Base-by-base conservation (phyloP, 2,113 vertebrate genomes). In the Sarotherodon lohbergeri region DNA sequence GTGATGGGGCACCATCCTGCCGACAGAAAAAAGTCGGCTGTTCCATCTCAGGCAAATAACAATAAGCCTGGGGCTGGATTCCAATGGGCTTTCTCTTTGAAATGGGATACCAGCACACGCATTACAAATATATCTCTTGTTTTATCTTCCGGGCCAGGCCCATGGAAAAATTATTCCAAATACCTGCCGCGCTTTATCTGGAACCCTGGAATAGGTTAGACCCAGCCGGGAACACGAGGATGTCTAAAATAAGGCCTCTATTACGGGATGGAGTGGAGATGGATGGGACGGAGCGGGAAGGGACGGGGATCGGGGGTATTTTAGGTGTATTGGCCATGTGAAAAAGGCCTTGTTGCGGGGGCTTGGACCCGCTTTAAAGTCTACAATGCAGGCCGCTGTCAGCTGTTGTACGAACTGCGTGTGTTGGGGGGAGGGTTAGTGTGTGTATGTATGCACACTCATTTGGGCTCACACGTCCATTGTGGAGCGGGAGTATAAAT, bases 121-220 rank as follows among this genome's bases (percentile, higher is more conserved):
- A 93, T 95, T 95, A 94, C 94, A 95, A 95, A 96, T 96, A 96
- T 95, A 96, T 96, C 96, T 96, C 91, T 93, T 94, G 95, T 96
- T 95, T 95, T 95, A 96, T 96, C 96, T 96, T 95, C 92, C 91
- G 88, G 94, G 94, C 94, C 94, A 92, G 90, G 92, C 94, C 94
- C 95, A 95, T 96, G 96, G 96, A 96, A 96, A 96, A 96, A 95
- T 96, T 94, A 96, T 95, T 96, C 92, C 95, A 96, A 96, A 96
- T 96, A 96, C 96, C 96, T 96, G 95, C 90, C 89, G 89, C 87
- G 94, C 93, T 96, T 96, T 96, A 96, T 96, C 95, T 95, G 95
- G 95, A 95, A 96, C 94, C 91, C 93, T 94, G 94, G 94, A 95
- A 96, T 96, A 96, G 94, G 95, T 95, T 95, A 90, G 93, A 84